Evolutionary conservation across 2,797 vertebrate species (phyloP).

Genomic region (Pseudochirops cupreus): DNA sequence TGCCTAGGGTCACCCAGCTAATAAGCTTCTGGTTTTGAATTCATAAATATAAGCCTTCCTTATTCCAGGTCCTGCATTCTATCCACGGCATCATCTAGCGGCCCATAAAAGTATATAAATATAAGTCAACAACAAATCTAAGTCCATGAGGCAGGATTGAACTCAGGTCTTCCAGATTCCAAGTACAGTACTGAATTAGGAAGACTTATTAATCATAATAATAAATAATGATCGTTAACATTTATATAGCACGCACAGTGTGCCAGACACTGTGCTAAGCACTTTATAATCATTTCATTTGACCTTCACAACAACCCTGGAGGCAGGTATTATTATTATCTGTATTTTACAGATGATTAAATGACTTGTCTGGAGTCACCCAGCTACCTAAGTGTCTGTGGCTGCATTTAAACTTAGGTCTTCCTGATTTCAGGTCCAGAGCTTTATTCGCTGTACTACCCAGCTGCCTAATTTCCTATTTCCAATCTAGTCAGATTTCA

Average conservation of each 20-base stretch:
- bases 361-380: not conserved
- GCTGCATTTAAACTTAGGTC: not conserved
- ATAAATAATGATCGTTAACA: not conserved
- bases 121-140: not conserved
- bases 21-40: not conserved
- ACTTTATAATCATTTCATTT: not conserved
- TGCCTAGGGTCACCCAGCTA: not conserved
- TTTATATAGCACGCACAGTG: not conserved
- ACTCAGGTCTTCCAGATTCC: not conserved
- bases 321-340: not conserved
- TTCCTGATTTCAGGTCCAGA: not conserved
- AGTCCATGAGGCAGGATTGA: not conserved
- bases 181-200: not conserved
- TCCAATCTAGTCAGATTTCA: not conserved
- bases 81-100: not conserved
- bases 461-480: not conserved
- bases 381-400: not conserved
- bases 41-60: not conserved
- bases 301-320: not conserved
- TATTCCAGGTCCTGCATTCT: not conserved
- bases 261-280: not conserved
- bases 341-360: not conserved
- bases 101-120: not conserved
- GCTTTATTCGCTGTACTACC: not conserved
- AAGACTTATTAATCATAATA: not conserved